These are phyloP conservation scores for Epinotia bilunana DNA, from an alignment of 2,888 invertebrate species.

Conservation along the genomic window DNA sequence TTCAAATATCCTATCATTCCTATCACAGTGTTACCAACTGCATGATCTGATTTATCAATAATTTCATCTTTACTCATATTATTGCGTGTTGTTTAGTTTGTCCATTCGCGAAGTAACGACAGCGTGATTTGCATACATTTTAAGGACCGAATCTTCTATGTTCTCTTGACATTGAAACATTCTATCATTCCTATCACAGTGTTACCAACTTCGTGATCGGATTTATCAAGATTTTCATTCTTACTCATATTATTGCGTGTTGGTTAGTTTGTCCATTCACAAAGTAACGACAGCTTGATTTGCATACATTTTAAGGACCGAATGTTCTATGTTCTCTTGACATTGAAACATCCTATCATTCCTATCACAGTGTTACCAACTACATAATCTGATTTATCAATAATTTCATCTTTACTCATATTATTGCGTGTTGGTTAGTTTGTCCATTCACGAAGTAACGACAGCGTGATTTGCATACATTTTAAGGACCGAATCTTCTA, in stretches of 20 bases:
- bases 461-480: too few relatives aligned
- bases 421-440: neutral
- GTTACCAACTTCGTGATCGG: too few relatives aligned
- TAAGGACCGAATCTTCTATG: too few relatives aligned
- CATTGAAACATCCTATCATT: slow-evolving; percentile 22
- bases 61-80: neutral
- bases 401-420: neutral
- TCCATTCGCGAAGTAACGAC: neutral
- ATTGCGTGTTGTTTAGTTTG: neutral
- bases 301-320: too few relatives aligned
- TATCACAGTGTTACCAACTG: neutral
- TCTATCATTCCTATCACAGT: too few relatives aligned
- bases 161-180: too few relatives aligned
- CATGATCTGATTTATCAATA: slow-evolving; percentile 3
- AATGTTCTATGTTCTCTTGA: slow-evolving; percentile 13
- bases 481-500: too few relatives aligned
- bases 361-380: neutral
- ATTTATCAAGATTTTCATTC: too few relatives aligned
- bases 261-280: too few relatives aligned
- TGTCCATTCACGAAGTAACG: neutral
- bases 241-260: too few relatives aligned
- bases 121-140: too few relatives aligned
- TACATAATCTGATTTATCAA: slow-evolving; percentile 1
- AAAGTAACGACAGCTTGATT: too few relatives aligned
- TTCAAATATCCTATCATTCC: slow-evolving; percentile 15